Conservation (phyloP, 2,797 vertebrate genomes). For the Heterohyrax brucei region DNA sequence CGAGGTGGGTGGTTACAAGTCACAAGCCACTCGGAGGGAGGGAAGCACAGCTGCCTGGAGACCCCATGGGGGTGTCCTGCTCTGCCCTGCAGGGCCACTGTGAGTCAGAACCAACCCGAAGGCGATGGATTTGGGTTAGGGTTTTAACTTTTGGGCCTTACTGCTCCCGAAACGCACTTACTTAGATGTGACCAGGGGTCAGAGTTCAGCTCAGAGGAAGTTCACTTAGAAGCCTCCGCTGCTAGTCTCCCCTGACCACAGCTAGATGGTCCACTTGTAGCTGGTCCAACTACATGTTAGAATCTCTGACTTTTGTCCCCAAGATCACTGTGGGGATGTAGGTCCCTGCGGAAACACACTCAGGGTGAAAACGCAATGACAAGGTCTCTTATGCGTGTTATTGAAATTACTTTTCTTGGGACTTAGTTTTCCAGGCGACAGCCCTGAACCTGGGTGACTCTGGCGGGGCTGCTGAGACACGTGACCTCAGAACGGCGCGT, state of each 20-base stretch:
- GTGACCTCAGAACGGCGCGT: neutral
- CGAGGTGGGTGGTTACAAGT: too few species aligned
- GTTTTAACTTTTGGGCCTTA: neutral
- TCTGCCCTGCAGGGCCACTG: too few species aligned
- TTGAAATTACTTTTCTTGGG: neutral
- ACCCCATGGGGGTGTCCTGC: too few species aligned
- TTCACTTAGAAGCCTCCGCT: neutral
- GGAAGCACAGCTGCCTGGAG: too few species aligned
- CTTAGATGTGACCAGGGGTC: neutral
- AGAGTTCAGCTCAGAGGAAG: neutral
- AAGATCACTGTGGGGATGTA: neutral
- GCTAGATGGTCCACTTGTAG: fast-evolving
- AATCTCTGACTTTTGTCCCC: too few species aligned
- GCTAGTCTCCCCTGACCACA: fast-evolving
- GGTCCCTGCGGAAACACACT: fast-evolving
- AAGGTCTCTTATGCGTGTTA: neutral
- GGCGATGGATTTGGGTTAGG: too few species aligned
- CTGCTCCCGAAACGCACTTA: neutral
- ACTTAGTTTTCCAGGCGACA: fast-evolving
- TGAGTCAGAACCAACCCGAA: too few species aligned
- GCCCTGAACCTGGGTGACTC: fast-evolving
- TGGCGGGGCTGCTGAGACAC: neutral
- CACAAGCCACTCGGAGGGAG: too few species aligned
- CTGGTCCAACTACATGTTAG: neutral
- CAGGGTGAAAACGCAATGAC: too few species aligned